Evolutionary conservation across 2,113 vertebrate species (phyloP), one percentile per base, ranked within the genome.

Genomic region (Rousettus leschenaultii): DNA sequence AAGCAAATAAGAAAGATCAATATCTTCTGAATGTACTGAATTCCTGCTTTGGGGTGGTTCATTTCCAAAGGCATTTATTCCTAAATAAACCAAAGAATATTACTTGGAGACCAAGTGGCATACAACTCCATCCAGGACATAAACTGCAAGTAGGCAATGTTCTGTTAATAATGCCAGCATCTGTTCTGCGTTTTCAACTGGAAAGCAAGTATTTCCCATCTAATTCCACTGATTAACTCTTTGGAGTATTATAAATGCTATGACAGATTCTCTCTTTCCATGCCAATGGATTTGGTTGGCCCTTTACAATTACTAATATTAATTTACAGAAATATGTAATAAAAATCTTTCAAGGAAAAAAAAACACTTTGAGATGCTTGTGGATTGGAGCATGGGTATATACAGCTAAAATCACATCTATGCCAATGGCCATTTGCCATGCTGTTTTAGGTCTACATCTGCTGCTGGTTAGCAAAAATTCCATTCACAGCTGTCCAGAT

Each of bases 201-300:
- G 96, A 98, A 98, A 98, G 91, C 96, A 97, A 98, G 82, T 93
- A 97, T 98, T 98, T 98, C 97, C 97, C 96, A 91, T 95, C 93
- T 93, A 96, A 96, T 95, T 98, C 96, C 93, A 78, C 91, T 38
- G 40, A 89, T 86, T 94, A 86, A 77, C 91, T 90, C 96, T 85
- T 66, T 74, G 48, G 82, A 97, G 86, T 86, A 86, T 77, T 95
- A 40, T 92, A 96, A 98, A 96, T 96, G 84, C 97, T 96, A 59
- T 95, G 93, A 95, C 90, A 59, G 18, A 83, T 75, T 96, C 79
- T 97, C 97, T 92, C 89, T 97, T 43, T 43, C 87, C 94, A 33
- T 65, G 97, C 94, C 95, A 98, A 59, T 96, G 65, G 95, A 95
- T 89, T 97, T 82, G 74, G 95, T 80, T 85, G 55, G 71, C 96